Conservation (phyloP, 2,113 vertebrate genomes). For the Dasyprocta punctata region DNA sequence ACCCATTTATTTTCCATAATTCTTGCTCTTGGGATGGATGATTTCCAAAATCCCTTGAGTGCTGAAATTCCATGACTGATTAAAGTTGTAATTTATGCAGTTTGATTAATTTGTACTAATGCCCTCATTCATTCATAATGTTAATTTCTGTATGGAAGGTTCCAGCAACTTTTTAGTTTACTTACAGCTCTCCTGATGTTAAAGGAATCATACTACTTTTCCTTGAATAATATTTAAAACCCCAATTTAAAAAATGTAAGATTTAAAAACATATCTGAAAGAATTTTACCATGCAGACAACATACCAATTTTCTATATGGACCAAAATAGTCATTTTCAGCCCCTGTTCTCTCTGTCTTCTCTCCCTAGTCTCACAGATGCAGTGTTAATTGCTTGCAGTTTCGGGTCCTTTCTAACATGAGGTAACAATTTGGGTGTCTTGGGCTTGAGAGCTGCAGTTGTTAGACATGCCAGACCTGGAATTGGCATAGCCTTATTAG, state of each 20-base stretch:
- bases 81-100: constrained; percentile 58
- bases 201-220: constrained; percentile 49
- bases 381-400: constrained; percentile 81
- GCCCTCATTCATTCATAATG: background rate
- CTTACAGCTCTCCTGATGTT: constrained; percentile 43
- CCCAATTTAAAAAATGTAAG: constrained; percentile 55
- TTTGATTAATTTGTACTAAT: constrained; percentile 56
- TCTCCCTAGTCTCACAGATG: constrained; percentile 61
- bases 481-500: background rate
- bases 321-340: constrained; percentile 62
- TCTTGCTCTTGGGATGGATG: constrained; percentile 51
- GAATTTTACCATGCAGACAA: constrained; percentile 45
- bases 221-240: constrained; percentile 61
- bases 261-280: constrained; percentile 67
- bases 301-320: constrained; percentile 57
- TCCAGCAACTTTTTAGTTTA: constrained; percentile 59
- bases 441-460: constrained; percentile 47
- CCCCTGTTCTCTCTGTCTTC: constrained; percentile 46
- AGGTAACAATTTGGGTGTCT: constrained; percentile 72
- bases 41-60: constrained; percentile 54
- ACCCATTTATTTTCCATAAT: constrained; percentile 36
- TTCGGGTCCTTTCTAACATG: constrained; percentile 72
- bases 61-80: constrained; percentile 51
- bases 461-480: constrained; percentile 71
- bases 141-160: constrained; percentile 35